Evolutionary conservation across 1,140 invertebrate species (phyloP).

Genomic region (Sipha flava): DNA sequence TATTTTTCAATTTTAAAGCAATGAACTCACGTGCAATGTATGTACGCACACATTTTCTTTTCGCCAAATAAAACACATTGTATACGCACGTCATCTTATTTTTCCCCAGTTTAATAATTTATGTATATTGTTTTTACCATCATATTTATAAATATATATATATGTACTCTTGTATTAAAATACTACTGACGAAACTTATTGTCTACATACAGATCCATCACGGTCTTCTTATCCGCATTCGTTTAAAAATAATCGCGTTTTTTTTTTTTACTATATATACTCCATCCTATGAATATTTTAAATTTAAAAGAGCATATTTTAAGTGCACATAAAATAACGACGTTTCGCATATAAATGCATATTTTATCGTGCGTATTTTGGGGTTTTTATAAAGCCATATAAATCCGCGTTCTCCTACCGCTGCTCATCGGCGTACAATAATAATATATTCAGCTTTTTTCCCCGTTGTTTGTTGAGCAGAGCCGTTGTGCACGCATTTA

Average conservation of each 20-base stretch:
- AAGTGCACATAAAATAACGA: slow-evolving; percentile 10
- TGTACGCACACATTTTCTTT: background rate
- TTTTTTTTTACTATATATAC: background rate
- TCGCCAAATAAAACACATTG: slow-evolving; percentile 11
- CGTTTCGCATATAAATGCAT: slow-evolving; percentile 19
- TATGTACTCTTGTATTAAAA: background rate
- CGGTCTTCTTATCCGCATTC: background rate
- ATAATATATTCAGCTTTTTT: slow-evolving; percentile 1
- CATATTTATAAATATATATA: background rate
- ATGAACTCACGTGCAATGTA: background rate
- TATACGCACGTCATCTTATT: background rate
- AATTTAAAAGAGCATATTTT: slow-evolving; percentile 17
- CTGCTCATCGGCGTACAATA: background rate
- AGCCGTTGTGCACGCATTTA: background rate
- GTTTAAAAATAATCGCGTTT: slow-evolving; percentile 18
- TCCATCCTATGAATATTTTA: slow-evolving; percentile 11
- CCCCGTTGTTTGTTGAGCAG: background rate
- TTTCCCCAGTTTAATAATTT: background rate
- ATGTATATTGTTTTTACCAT: background rate
- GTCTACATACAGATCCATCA: background rate
- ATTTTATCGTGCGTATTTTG: slow-evolving; percentile 14
- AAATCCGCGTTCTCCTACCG: background rate
- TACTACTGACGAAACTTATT: background rate
- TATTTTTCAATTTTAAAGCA: background rate
- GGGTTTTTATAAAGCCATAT: slow-evolving; percentile 10